phyloP scores from a whole-genome alignment of 2,888 invertebrate genomes.

The Synanthedon myopaeformis region DNA sequence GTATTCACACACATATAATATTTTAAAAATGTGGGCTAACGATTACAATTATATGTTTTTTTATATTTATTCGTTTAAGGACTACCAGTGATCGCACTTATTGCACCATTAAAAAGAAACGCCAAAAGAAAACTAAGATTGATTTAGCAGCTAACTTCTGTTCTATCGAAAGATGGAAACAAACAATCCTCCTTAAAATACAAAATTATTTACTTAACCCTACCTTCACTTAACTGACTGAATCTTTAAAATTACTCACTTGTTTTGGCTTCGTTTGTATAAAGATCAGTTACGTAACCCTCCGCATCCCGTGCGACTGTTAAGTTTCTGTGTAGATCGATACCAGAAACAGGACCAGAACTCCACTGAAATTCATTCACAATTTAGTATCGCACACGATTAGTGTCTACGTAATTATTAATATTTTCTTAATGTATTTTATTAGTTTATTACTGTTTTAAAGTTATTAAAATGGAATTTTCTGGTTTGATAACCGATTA shows the following conservation, averaged over 20 bases:
- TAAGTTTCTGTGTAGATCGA: conserved; percentile 62
- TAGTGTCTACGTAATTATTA: neutral
- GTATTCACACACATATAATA: neutral
- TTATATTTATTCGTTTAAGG: no score
- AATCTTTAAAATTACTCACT: conserved; percentile 21
- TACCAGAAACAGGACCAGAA: conserved; percentile 44
- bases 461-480: neutral
- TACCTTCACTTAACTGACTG: no score
- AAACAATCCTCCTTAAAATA: no score
- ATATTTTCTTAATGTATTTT: neutral
- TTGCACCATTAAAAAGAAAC: no score
- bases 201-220: no score
- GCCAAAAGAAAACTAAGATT: no score
- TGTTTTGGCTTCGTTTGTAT: conserved; percentile 74
- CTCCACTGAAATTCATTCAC: conserved; percentile 22
- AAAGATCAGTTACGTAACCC: conserved; percentile 78
- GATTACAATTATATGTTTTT: no score
- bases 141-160: no score
- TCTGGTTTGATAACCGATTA: no score
- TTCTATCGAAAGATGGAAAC: no score
- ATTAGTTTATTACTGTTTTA: neutral
- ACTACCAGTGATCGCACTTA: no score
- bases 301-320: conserved; percentile 68
- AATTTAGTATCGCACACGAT: neutral
- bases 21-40: no score